Evolutionary conservation across 2,797 vertebrate genomes (phyloP).

Genomic region (Acrossocheilus fasciatus): DNA sequence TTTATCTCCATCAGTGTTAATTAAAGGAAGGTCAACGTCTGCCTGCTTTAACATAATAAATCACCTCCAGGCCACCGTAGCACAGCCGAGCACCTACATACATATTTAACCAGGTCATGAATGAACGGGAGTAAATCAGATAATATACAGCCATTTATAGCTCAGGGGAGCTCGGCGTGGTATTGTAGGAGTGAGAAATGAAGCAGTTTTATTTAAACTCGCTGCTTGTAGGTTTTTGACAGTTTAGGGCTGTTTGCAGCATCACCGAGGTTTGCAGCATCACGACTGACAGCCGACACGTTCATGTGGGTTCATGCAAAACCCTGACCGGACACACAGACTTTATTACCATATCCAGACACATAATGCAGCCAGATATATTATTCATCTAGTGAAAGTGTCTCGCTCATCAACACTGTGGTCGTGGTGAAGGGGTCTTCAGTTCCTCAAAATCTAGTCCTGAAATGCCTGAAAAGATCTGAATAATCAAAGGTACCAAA

Average conservation of each 20-base stretch:
- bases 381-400: slow-evolving; percentile 29
- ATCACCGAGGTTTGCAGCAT: neutral
- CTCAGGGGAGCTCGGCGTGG: neutral
- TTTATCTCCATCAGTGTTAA: slow-evolving; percentile 99
- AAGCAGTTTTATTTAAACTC: neutral
- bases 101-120: slow-evolving; percentile 49
- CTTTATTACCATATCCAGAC: slow-evolving; percentile 35
- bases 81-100: slow-evolving; percentile 69
- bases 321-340: neutral
- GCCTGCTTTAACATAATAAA: slow-evolving; percentile 95
- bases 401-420: neutral
- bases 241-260: neutral
- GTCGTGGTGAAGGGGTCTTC: neutral
- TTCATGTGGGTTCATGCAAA: slow-evolving; percentile 14
- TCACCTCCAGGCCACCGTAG: slow-evolving; percentile 82
- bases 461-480: neutral
- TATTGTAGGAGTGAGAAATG: slow-evolving; percentile 13
- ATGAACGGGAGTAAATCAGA: slow-evolving; percentile 40
- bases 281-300: slow-evolving; percentile 26
- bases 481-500: neutral
- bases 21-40: slow-evolving; percentile 99
- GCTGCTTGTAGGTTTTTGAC: neutral
- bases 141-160: slow-evolving; percentile 35
- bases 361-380: slow-evolving; percentile 29
- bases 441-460: neutral